These are phyloP conservation scores for Pangasianodon gigas DNA, from an alignment of 2,113 vertebrate genomes.

Conservation along the genomic window DNA sequence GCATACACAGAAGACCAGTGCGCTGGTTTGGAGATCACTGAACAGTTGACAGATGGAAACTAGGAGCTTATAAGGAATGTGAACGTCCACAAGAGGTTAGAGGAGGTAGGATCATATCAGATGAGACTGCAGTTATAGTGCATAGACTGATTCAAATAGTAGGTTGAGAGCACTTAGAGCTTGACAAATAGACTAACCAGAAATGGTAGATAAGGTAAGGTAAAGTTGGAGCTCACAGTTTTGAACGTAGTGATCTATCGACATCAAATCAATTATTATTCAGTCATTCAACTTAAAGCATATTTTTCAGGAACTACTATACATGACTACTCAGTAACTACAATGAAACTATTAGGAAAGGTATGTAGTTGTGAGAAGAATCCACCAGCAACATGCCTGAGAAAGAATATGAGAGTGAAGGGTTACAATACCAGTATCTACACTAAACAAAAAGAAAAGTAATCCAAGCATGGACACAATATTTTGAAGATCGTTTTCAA, in stretches of 20 bases:
- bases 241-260: neutral
- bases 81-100: neutral
- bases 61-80: neutral
- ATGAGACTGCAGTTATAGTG: neutral
- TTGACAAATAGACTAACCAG: neutral
- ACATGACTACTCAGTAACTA: neutral
- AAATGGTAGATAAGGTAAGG: neutral
- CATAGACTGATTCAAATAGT: neutral
- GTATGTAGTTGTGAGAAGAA: neutral
- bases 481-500: neutral
- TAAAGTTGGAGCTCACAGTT: neutral
- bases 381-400: neutral
- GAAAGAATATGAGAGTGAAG: neutral
- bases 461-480: neutral
- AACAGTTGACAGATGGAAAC: neutral
- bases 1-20: neutral
- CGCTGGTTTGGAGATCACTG: neutral
- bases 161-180: neutral
- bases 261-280: neutral
- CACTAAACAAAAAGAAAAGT: neutral
- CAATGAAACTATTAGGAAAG: neutral
- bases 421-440: neutral
- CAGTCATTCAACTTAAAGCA: neutral
- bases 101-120: neutral
- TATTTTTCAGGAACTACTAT: neutral